Percentiles rank a stretch among this genome's conserved stretches.
Evolutionary conservation across 2,888 invertebrate genomes (phyloP).

Genomic region (Rhodophaea formosa): DNA sequence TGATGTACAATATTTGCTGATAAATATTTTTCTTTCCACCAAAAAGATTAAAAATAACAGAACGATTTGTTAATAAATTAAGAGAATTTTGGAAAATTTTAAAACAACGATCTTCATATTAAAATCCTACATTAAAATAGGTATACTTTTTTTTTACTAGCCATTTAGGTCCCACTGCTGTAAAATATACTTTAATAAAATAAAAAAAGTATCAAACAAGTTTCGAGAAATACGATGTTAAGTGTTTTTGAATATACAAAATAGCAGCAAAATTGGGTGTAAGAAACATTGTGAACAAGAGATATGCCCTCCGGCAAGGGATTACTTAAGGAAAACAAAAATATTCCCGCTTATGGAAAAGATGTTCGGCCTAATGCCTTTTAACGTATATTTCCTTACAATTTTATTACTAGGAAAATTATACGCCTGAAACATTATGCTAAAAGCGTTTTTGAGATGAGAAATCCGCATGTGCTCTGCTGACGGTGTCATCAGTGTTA

Average conservation of each 20-base stretch:
- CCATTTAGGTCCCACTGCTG: too few relatives aligned
- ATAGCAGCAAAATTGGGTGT: conserved; percentile 8
- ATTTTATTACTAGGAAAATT: conserved; percentile 8
- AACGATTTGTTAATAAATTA: too few relatives aligned
- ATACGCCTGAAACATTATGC: conserved; percentile 4
- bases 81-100: too few relatives aligned
- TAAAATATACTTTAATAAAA: too few relatives aligned
- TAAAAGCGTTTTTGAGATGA: conserved; percentile 1
- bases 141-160: too few relatives aligned
- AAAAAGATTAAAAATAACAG: too few relatives aligned
- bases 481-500: neutral
- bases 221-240: neutral
- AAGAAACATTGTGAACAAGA: conserved; percentile 17
- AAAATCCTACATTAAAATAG: too few relatives aligned
- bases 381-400: conserved; percentile 13
- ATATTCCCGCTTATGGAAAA: conserved; percentile 12
- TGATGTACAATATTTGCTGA: too few relatives aligned
- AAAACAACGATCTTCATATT: too few relatives aligned
- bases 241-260: conserved; percentile 8
- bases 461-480: neutral
- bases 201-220: neutral
- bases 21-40: too few relatives aligned
- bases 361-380: conserved; percentile 13
- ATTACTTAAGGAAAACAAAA: conserved; percentile 19
- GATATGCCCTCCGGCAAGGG: conserved; percentile 15